phyloP scores from a whole-genome alignment of 1,140 invertebrate species.

The Brachionus rotundiformis region DNA sequence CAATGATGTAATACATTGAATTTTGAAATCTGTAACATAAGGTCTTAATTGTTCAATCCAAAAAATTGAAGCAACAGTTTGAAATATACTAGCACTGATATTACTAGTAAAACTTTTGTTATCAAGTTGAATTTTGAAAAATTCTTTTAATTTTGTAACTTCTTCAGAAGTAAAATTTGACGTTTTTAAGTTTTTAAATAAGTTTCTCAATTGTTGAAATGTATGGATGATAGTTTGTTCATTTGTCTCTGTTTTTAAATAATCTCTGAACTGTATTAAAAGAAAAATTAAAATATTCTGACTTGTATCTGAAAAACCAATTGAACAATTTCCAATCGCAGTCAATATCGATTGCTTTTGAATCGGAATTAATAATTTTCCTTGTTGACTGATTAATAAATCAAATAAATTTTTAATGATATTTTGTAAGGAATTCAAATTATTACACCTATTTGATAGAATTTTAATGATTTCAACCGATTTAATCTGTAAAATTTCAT shows the following conservation, averaged over 20 bases:
- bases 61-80: background rate
- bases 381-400: background rate
- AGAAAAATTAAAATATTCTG: background rate
- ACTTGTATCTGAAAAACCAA: background rate
- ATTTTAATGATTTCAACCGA: background rate
- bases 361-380: background rate
- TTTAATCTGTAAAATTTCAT: background rate
- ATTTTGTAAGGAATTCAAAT: background rate
- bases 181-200: slow-evolving; percentile 11
- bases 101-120: background rate
- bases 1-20: background rate
- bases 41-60: background rate
- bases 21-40: background rate
- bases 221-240: background rate
- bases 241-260: slow-evolving; percentile 24
- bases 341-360: slow-evolving; percentile 10
- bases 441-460: background rate
- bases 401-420: slow-evolving; percentile 26
- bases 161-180: background rate
- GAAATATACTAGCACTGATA: background rate
- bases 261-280: background rate
- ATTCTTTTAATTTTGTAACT: background rate
- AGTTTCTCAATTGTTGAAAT: background rate
- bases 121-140: background rate
- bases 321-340: background rate